A percentile compares a stretch with the other conserved stretches of the same genome.
phyloP scores from a whole-genome alignment of 2,797 vertebrate genomes.

The Diplodus puntazzo region DNA sequence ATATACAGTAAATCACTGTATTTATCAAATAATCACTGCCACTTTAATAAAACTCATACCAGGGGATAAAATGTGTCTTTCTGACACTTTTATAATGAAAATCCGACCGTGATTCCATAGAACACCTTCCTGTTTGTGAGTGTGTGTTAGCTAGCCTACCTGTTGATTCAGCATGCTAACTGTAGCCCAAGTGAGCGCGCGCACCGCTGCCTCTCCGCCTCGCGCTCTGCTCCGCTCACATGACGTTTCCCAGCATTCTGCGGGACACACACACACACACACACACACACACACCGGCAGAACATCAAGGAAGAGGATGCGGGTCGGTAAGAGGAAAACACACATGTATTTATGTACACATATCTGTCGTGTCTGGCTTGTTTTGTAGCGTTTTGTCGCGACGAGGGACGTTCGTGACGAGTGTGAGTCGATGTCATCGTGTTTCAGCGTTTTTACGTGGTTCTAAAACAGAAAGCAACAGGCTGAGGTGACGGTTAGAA shows the following conservation, averaged over 20 bases:
- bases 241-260: constrained; percentile 64
- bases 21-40: neutral
- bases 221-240: constrained; percentile 27
- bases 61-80: neutral
- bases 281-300: constrained; percentile 19
- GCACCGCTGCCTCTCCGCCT: neutral
- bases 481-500: neutral
- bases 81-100: neutral
- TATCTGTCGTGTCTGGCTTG: fast-evolving
- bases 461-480: neutral
- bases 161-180: constrained; percentile 9
- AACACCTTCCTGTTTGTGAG: fast-evolving
- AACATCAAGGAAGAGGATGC: constrained; percentile 59
- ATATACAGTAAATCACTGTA: neutral
- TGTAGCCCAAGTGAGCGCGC: too few relatives aligned
- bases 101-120: fast-evolving
- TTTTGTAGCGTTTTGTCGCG: neutral
- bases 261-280: constrained; percentile 27
- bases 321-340: constrained; percentile 36
- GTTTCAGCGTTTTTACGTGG: neutral
- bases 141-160: neutral
- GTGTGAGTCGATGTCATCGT: fast-evolving
- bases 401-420: fast-evolving
- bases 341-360: fast-evolving
- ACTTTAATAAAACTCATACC: neutral